Conservation (phyloP, 2,113 vertebrate species). For the Syngnathoides biaculeatus region DNA sequence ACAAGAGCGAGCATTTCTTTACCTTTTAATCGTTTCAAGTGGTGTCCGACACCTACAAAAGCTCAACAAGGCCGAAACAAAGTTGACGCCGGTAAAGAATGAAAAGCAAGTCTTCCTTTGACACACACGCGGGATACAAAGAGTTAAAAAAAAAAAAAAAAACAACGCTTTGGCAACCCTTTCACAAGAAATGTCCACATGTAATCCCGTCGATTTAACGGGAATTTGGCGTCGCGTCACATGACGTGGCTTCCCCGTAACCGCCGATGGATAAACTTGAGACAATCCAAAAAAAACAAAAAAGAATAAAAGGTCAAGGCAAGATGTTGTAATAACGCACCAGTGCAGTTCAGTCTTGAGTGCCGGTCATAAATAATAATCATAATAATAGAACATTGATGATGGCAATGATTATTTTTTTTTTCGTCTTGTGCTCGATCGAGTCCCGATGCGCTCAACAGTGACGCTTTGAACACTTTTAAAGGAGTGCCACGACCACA, state of each 20-base stretch:
- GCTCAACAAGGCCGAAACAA: conserved; percentile 6
- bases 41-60: conserved; percentile 20
- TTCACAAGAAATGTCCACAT: conserved; percentile 1
- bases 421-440: conserved; percentile 11
- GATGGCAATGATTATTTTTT: conserved; percentile 17
- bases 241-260: background rate
- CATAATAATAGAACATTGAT: background rate
- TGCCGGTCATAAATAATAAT: conserved; percentile 10
- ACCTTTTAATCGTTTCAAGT: conserved; percentile 52
- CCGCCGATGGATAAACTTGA: background rate
- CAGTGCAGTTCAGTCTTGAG: background rate
- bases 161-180: conserved; percentile 1
- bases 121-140: conserved; percentile 28
- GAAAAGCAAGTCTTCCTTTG: conserved; percentile 23
- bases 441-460: background rate
- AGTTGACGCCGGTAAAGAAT: conserved; percentile 14
- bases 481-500: conserved; percentile 4
- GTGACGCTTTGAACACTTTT: background rate
- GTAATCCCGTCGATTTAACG: too few species aligned
- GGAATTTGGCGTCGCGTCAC: too few species aligned
- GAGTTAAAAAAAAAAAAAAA: too few species aligned
- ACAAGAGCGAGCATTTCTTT: conserved; percentile 17
- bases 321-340: conserved; percentile 4
- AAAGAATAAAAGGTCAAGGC: background rate
- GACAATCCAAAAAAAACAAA: background rate